Conservation (phyloP, 2,113 vertebrate species). For the Poecile atricapillus region DNA sequence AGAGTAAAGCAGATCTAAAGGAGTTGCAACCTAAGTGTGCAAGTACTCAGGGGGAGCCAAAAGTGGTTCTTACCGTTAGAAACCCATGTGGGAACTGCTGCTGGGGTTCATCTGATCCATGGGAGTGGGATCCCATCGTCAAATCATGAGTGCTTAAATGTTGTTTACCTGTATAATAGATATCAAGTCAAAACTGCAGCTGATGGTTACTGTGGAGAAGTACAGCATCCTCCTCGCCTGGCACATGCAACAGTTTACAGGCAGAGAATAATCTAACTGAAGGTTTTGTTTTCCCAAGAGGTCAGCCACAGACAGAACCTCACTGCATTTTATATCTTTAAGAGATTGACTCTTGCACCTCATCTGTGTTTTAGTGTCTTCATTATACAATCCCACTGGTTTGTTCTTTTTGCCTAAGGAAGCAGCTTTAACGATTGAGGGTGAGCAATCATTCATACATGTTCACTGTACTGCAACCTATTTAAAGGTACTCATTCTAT, state of each 20-base stretch:
- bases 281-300: background rate
- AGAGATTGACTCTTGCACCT: background rate
- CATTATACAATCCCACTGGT: background rate
- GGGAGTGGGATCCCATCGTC: background rate
- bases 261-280: background rate
- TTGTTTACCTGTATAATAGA: background rate
- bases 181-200: background rate
- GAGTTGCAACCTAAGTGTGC: background rate
- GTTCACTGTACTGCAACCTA: background rate
- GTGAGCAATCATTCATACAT: background rate
- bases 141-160: background rate
- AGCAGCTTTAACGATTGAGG: background rate
- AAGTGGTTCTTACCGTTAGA: background rate
- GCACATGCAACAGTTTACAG: background rate
- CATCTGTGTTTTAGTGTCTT: background rate
- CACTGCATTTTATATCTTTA: background rate
- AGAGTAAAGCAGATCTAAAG: background rate
- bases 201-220: background rate
- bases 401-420: background rate
- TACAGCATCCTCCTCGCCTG: background rate
- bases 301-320: background rate
- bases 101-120: background rate
- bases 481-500: background rate
- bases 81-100: background rate
- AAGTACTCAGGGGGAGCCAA: rapidly evolving